Conservation (phyloP, 2,888 invertebrate genomes). For the Microctonus brassicae region DNA sequence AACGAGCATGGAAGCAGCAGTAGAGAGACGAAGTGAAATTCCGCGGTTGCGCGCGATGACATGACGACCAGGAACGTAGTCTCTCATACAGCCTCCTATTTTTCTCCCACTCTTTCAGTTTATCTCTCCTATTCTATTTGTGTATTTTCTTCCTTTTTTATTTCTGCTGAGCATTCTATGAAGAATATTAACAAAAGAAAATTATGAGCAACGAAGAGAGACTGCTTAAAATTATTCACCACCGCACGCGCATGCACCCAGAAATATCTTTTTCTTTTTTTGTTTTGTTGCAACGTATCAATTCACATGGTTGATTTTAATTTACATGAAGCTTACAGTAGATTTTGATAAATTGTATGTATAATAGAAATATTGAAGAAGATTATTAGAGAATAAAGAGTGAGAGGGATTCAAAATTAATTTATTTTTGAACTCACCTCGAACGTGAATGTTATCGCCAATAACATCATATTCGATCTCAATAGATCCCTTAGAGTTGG, state of each 20-base stretch:
- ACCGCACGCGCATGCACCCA: slow-evolving; percentile 6
- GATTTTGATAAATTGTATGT: slow-evolving; percentile 20
- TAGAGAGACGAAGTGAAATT: slow-evolving; percentile 1
- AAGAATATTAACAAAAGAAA: no score
- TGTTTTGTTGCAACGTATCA: no score
- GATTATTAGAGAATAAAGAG: not conserved
- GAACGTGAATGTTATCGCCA: slow-evolving; percentile 76
- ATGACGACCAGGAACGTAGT: slow-evolving; percentile 36
- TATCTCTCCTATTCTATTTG: not conserved
- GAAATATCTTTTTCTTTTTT: not conserved
- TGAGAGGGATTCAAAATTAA: no score
- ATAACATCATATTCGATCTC: slow-evolving; percentile 76
- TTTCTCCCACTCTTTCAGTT: not conserved
- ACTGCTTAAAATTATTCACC: not conserved
- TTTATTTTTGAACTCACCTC: slow-evolving; percentile 78
- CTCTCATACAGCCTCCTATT: slow-evolving; percentile 10
- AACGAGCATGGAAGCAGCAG: slow-evolving; percentile 5
- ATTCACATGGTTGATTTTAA: slow-evolving; percentile 40
- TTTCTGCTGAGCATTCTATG: not conserved
- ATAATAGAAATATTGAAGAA: not conserved
- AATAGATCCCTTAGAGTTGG: slow-evolving; percentile 72
- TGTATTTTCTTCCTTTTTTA: not conserved
- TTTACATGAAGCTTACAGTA: slow-evolving; percentile 36
- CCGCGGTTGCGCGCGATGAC: slow-evolving; percentile 35
- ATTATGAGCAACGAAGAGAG: no score